Base-by-base conservation (phyloP, 1,140 invertebrate genomes). In the Pteromalus puparum region DNA sequence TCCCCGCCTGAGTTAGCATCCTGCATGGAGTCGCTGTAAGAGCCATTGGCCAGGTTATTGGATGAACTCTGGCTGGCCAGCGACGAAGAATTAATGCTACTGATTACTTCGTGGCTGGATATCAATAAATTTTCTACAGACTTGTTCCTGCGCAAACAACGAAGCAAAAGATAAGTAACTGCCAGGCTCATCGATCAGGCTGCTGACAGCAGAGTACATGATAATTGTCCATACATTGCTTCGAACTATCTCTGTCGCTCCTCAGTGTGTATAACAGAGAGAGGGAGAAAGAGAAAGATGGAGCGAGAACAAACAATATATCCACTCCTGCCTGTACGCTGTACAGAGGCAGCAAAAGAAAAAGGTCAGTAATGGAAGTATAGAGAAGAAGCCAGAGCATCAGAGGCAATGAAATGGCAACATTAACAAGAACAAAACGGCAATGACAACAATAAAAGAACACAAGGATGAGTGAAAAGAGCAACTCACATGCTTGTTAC, bases 101-200 rank as follows among this genome's bases (percentile, higher is more conserved):
- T 91, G 18, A 95, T 95, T 53, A 95, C 94, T 90, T 95, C 95
- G 87, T 95, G 95, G 82, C 95, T 95, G 73, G 94, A 95, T 88
- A 95, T 93, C 74, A 95, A 90, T 61, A 95, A 89, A 89, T 95
- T 95, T 90, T 95, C 95, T 90, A 95, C 94, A 42, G 95, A 95
- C 89, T 95, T 95, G 90, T 94, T 94, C 95, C 95, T 95, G 88
- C 21, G 21, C 48, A 83, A 83, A 78, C 24, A 83, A 73, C 34
- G 26, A 82, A 67, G 30, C 0, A 68, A 75, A 46, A 67, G 1
- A 70, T 42, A 38, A 68, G 26, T 73, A 73, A 48, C 78, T 42
- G 12, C 68, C 72, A 70, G 7, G 38, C 73, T 46, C 1, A n/a
- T 74, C 24, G n/a, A 46, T 13, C 26, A 12, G 38, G 74, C 28